phyloP scores from a whole-genome alignment of 2,797 vertebrate genomes.

The Lacerta viridis region DNA sequence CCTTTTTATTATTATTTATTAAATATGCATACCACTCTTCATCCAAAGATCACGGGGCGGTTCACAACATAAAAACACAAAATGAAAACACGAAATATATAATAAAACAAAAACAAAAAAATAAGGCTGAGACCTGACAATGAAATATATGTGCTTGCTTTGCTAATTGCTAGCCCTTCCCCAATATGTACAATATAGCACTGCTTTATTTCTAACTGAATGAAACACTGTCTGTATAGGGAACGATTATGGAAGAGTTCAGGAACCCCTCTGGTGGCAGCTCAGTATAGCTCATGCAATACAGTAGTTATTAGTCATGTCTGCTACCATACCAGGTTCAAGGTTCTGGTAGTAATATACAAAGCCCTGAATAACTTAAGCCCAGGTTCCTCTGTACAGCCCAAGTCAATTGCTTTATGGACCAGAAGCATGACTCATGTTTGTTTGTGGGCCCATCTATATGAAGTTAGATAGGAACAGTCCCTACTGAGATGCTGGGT shows the following conservation, averaged over 20 bases:
- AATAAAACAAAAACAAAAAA: no score
- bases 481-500: no score
- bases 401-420: no score
- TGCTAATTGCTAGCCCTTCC: not conserved
- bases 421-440: no score
- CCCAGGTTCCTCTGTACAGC: not conserved
- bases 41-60: no score
- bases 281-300: not conserved
- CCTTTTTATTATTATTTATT: not conserved
- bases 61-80: no score
- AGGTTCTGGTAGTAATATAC: not conserved
- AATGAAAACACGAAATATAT: no score
- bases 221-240: not conserved
- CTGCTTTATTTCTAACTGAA: not conserved
- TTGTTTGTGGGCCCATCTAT: not conserved
- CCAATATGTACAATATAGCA: not conserved
- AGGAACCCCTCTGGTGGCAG: not conserved
- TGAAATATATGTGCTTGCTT: not conserved
- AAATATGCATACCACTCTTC: no score
- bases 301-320: not conserved
- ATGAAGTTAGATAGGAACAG: not conserved
- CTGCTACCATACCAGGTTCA: no score
- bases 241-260: not conserved
- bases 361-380: not conserved
- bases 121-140: not conserved